These are phyloP conservation scores for Eptesicus fuscus DNA, from an alignment of 2,113 vertebrate species.

Conservation along the genomic window DNA sequence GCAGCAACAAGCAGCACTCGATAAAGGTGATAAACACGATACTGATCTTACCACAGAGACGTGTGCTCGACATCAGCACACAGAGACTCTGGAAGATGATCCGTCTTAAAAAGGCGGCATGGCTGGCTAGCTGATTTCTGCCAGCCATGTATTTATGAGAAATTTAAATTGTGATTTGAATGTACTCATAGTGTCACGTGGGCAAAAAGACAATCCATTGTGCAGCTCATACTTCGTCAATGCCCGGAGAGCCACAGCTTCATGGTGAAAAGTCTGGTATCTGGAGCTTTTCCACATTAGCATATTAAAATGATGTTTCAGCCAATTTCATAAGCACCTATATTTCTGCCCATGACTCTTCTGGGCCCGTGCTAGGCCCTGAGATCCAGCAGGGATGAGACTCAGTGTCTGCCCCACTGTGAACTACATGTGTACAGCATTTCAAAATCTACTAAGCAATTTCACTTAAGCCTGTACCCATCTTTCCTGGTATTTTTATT, in stretches of 20 bases:
- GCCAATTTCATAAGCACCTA: background rate
- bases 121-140: constrained; percentile 41
- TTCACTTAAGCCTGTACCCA: background rate
- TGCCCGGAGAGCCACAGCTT: background rate
- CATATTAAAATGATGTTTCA: background rate
- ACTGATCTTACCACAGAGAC: background rate
- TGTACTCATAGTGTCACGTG: background rate
- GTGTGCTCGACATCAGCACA: background rate
- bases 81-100: background rate
- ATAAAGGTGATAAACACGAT: constrained; percentile 10
- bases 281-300: background rate
- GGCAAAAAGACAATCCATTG: background rate
- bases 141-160: constrained; percentile 20
- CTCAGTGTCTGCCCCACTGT: background rate
- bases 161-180: constrained; percentile 57
- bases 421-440: background rate
- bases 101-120: background rate
- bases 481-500: background rate
- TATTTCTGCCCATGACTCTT: background rate
- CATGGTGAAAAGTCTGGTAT: background rate
- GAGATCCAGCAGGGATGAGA: background rate
- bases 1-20: background rate
- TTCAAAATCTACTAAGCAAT: background rate
- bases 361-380: background rate
- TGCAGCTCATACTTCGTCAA: background rate